These are phyloP conservation scores for Tetranychus truncatus DNA, from an alignment of 2,888 invertebrate genomes.

Conservation along the genomic window DNA sequence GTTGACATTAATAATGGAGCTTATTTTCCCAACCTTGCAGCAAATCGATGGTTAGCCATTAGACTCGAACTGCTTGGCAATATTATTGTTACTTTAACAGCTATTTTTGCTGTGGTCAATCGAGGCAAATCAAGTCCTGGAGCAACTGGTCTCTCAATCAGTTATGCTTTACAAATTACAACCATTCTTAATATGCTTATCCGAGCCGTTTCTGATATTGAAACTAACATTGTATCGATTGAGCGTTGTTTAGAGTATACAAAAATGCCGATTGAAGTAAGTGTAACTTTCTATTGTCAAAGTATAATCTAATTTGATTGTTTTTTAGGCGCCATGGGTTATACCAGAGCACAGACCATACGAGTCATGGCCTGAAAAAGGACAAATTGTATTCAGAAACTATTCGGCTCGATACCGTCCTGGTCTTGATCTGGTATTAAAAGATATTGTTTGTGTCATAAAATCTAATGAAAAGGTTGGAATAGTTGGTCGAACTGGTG, in stretches of 20 bases:
- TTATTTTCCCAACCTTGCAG: slow-evolving; percentile 29
- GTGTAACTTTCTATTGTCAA: slow-evolving; percentile 28
- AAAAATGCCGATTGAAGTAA: slow-evolving; percentile 23
- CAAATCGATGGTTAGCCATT: slow-evolving; percentile 35
- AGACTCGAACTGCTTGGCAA: slow-evolving; percentile 40
- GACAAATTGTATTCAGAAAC: slow-evolving; percentile 57
- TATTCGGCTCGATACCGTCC: slow-evolving; percentile 69
- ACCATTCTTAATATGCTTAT: slow-evolving; percentile 18
- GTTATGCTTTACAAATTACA: slow-evolving; percentile 33
- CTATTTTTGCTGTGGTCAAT: slow-evolving; percentile 40
- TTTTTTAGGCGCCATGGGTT: not conserved
- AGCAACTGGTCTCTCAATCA: slow-evolving; percentile 36
- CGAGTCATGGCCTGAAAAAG: slow-evolving; percentile 57
- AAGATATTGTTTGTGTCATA: slow-evolving; percentile 55
- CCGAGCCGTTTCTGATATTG: slow-evolving; percentile 17
- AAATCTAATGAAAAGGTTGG: slow-evolving; percentile 57
- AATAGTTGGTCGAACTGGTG: slow-evolving; percentile 34
- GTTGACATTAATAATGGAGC: slow-evolving; percentile 36
- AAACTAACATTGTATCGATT: slow-evolving; percentile 22
- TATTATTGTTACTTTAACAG: slow-evolving; percentile 40
- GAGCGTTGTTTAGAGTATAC: slow-evolving; percentile 23
- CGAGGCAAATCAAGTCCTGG: slow-evolving; percentile 45
- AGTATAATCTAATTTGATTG: slow-evolving; percentile 27
- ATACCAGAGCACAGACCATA: not conserved
- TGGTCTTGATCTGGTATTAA: slow-evolving; percentile 66